phyloP scores from a whole-genome alignment of 2,888 invertebrate genomes.

The Agrenia bidenticulata region DNA sequence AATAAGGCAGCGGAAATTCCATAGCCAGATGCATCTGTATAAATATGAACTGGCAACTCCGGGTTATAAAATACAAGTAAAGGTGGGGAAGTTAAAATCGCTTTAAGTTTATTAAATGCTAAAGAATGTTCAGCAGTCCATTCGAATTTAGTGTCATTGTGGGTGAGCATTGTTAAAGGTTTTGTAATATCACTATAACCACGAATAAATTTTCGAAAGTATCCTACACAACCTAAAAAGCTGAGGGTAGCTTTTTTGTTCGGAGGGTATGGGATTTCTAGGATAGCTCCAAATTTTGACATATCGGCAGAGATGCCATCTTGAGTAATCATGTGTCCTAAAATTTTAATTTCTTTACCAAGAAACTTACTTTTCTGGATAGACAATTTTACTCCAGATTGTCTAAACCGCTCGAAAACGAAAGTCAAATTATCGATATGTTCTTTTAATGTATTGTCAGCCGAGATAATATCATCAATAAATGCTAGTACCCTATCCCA shows the following conservation, averaged over 20 bases:
- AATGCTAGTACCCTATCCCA: slow-evolving; percentile 17
- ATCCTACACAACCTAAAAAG: background rate
- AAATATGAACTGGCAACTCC: background rate
- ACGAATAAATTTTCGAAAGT: slow-evolving; percentile 14
- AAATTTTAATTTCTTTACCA: background rate
- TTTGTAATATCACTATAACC: background rate
- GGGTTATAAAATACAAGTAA: slow-evolving; percentile 8
- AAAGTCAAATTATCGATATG: background rate
- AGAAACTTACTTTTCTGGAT: background rate
- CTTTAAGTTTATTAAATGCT: slow-evolving; percentile 14
- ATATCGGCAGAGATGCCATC: slow-evolving; percentile 14
- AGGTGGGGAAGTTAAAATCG: background rate
- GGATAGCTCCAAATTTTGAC: slow-evolving; percentile 4
- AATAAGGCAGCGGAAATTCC: slow-evolving; percentile 9
- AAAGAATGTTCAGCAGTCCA: background rate
- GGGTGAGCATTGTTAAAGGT: slow-evolving; percentile 10
- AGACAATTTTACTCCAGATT: slow-evolving; percentile 16
- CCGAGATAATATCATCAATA: slow-evolving; percentile 24
- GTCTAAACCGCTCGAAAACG: slow-evolving; percentile 12
- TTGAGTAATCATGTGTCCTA: slow-evolving; percentile 20
- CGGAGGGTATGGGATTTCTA: background rate
- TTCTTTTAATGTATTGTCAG: slow-evolving; percentile 4
- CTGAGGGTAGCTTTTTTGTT: background rate
- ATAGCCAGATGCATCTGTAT: slow-evolving; percentile 4
- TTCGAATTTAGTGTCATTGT: background rate